Base-by-base conservation (phyloP, 2,797 vertebrate species). In the Harpagifer antarcticus region DNA sequence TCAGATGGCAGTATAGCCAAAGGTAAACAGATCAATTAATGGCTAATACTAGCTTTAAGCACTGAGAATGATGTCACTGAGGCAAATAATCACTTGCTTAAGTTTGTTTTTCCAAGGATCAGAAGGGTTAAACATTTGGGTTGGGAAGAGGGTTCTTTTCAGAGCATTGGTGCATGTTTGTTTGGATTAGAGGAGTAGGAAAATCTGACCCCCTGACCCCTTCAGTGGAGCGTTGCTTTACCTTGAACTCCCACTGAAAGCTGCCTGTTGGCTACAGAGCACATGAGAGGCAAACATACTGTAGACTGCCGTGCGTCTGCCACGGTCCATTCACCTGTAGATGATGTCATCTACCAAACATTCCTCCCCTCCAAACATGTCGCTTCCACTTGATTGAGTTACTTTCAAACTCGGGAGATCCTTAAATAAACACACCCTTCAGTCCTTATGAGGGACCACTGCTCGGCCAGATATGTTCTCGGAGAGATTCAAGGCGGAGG, bases 351-450 rank as follows among this genome's bases (percentile, higher is more conserved):
- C 66, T 13, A 33, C 33, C 7, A 88, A 90, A 88, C 81, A 88
- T 83, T 76, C 57, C 65, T 85, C 68, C 78, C 62, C 75, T 83
- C 81, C 76, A 91, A 92, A 89, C 91, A 91, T 44, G 86, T 86
- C 82, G 4, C 81, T 83, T 86, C 66, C 68, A 85, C 75, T 84
- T 86, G 88, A 93, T 86, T 88, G 88, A 89, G 81, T 81, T 77
- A 45, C 85, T 87, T 86, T 89, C 81, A 90, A 89, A 91, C 87
- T 66, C 55, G 17, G 56, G 31, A 65, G 68, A 79, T 88, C 71
- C 76, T 90, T 89, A 89, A 86, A 87, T 84, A 93, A 93, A 93
- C 88, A 89, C 62, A 83, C 50, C 49, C 33, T 69, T 17, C 78
- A 19, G 79, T 60, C 87, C 87, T 79, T 90, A 70, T 81, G 88